These are phyloP conservation scores for Schmidtea mediterranea DNA, from an alignment of 1,140 invertebrate species.

Conservation along the genomic window DNA sequence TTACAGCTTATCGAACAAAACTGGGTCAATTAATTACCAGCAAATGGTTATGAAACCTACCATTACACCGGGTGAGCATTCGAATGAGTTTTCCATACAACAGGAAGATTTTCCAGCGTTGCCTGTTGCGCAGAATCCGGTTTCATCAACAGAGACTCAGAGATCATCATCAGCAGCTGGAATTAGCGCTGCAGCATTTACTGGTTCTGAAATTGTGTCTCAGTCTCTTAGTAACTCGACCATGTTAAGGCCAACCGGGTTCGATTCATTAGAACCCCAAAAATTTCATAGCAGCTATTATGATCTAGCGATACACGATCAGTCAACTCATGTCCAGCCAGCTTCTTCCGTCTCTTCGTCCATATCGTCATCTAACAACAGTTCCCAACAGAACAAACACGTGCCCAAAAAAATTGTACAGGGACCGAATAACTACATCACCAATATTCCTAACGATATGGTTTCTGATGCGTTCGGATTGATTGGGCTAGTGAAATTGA, in stretches of 20 bases:
- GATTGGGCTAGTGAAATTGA: constrained; percentile 82
- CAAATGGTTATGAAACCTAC: constrained; percentile 4
- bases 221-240: background rate
- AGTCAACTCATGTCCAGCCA: constrained; percentile 24
- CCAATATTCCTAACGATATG: constrained; percentile 89
- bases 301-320: constrained; percentile 2
- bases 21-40: background rate
- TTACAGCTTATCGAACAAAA: too few species aligned
- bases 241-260: background rate
- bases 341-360: constrained; percentile 19
- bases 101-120: constrained; percentile 93
- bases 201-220: background rate
- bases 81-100: constrained; percentile 69
- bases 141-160: background rate
- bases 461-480: constrained; percentile 97
- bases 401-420: constrained; percentile 6
- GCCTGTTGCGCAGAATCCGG: constrained; percentile 35
- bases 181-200: background rate
- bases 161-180: background rate
- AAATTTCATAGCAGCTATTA: constrained; percentile 1
- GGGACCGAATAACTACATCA: constrained; percentile 34
- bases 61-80: constrained; percentile 11
- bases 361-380: constrained; percentile 8
- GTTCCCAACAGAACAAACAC: constrained; percentile 9
- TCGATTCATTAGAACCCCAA: background rate